Evolutionary conservation across 2,888 invertebrate genomes (phyloP).

Genomic region (Steinernema hermaphroditum): DNA sequence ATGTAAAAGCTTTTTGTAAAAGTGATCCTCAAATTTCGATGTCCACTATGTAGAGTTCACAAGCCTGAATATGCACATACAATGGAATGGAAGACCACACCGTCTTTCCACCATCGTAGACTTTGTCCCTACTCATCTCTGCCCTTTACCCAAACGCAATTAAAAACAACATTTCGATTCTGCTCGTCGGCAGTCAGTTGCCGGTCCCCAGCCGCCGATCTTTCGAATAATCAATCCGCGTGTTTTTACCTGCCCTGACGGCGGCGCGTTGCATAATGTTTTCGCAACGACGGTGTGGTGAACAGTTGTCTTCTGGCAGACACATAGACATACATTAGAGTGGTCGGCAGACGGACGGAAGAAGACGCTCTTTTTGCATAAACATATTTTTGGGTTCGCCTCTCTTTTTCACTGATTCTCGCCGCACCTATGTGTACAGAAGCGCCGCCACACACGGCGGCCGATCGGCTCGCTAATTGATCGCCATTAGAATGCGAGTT

Average conservation of each 20-base stretch:
- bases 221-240: not conserved
- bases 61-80: too few relatives aligned
- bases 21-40: too few relatives aligned
- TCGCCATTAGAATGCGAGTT: slow-evolving; percentile 1
- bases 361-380: slow-evolving; percentile 14
- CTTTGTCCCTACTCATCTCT: not conserved
- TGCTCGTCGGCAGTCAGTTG: not conserved
- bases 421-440: not conserved
- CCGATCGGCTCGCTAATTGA: not conserved
- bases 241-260: slow-evolving; percentile 11
- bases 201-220: not conserved
- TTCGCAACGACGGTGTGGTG: not conserved
- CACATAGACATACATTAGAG: slow-evolving; percentile 22
- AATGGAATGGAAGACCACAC: too few relatives aligned
- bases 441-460: not conserved
- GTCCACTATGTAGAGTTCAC: too few relatives aligned
- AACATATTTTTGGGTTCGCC: slow-evolving; percentile 27
- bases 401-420: not conserved
- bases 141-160: not conserved
- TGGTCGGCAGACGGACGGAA: not conserved
- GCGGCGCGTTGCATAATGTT: slow-evolving; percentile 28
- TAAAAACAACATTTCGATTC: not conserved
- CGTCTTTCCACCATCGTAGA: too few relatives aligned
- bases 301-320: slow-evolving; percentile 19
- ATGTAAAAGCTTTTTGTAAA: too few relatives aligned